Base-by-base conservation (phyloP, 2,797 vertebrate genomes). In the Artibeus jamaicensis region DNA sequence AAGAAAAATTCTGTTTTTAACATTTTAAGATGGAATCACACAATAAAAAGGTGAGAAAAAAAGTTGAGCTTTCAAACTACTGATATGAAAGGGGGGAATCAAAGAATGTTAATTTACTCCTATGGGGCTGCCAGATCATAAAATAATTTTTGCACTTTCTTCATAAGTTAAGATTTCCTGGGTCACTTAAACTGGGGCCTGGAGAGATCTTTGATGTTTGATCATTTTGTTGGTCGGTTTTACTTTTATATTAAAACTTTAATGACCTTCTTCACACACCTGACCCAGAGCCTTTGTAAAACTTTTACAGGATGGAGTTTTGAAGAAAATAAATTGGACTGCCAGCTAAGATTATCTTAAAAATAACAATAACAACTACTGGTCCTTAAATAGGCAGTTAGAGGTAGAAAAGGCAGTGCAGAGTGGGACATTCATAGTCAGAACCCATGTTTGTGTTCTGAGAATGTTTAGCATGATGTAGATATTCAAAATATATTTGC, bases 311-410 rank as follows among this genome's bases (percentile, higher is more conserved):
- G 91, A 83, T 22, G 1, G 95, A 90, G 87, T 96, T 90, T 65
- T 97, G 96, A 79, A 95, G 76, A 97, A 97, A 93, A 95, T 86
- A 96, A 96, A 96, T 0, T 91, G 87, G 55, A 55, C 57, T 97
- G 79, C 84, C 90, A 96, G 93, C 89, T 96, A 93, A 95, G 85
- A 79, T 77, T 93, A 68, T 89, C 93, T 95, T 53, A 95, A 97
- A 92, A 96, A 93, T 67, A 93, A 94, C 53, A 94, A 50, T n/a
- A 76, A 70, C 55, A 71, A 81, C 29, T 74, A 44, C 6, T 73
- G 9, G 55, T 86, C 4, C 9, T 77, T 95, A 76, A 74, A 65
- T 9, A 92, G 34, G 16, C 24, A 81, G 44, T 53, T 24, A 26
- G 42, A 87, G 14, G 19, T 57, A 85, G 24, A 42, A 70, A 93